Percentiles rank a stretch among this genome's conserved stretches.
phyloP scores from a whole-genome alignment of 37 sponge, comb jelly and placozoan genomes.

The Geodia barretti region DNA sequence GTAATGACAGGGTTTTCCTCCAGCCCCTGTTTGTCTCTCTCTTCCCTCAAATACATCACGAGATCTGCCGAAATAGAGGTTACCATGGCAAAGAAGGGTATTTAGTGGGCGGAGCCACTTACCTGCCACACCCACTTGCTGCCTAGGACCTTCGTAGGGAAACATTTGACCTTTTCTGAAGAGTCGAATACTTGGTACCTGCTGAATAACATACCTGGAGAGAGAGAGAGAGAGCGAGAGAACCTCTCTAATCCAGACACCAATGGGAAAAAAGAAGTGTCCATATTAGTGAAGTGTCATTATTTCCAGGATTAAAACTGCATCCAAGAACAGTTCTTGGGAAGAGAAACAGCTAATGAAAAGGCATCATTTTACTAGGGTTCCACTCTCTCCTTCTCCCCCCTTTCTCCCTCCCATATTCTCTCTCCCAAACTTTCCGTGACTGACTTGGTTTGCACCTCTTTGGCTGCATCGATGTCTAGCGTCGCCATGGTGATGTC shows the following conservation, averaged over 20 bases:
- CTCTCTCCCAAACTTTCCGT: not conserved
- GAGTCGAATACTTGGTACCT: slow-evolving; percentile 27
- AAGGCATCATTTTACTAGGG: not conserved
- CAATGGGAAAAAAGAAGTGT: not conserved
- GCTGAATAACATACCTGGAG: slow-evolving; percentile 29
- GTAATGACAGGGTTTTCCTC: slow-evolving; percentile 47
- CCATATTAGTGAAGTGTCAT: not conserved
- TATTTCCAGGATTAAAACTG: too few relatives aligned
- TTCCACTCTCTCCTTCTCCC: not conserved
- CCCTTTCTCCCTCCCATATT: not conserved
- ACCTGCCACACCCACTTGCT: slow-evolving; percentile 29
- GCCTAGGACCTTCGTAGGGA: slow-evolving; percentile 55
- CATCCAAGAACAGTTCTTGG: too few relatives aligned
- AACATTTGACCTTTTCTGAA: slow-evolving; percentile 40
- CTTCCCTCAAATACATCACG: slow-evolving; percentile 27
- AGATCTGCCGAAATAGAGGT: slow-evolving; percentile 9
- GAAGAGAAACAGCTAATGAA: too few relatives aligned
- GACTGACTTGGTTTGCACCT: slow-evolving; percentile 22
- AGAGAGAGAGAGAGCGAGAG: not conserved
- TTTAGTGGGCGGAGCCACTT: not conserved
- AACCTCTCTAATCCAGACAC: too few relatives aligned
- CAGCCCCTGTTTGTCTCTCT: not conserved
- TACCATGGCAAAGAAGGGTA: not conserved
- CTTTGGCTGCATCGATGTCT: slow-evolving; percentile 38
- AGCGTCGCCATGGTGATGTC: slow-evolving; percentile 32